Conservation (phyloP, 1,140 invertebrate genomes). For the Cecropterus lyciades region DNA sequence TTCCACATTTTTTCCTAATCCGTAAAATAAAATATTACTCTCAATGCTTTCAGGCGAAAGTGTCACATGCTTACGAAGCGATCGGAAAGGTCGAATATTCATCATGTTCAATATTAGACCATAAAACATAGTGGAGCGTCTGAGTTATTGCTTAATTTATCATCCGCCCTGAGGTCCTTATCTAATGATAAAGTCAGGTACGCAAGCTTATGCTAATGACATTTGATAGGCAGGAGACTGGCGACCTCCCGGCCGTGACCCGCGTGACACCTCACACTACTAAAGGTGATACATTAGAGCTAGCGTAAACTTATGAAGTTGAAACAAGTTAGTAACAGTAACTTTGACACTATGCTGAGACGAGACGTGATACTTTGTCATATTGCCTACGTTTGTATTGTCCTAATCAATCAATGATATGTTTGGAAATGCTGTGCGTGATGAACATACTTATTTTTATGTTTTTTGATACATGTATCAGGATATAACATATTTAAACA, state of each 20-base stretch:
- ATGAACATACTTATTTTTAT: too few species aligned
- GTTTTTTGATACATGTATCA: too few species aligned
- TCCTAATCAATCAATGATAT: too few species aligned
- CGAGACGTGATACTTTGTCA: background rate
- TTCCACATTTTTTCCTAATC: too few species aligned
- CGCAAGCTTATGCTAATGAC: slow-evolving; percentile 23
- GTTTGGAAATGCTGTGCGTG: too few species aligned
- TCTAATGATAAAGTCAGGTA: slow-evolving; percentile 27
- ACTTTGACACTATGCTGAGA: background rate
- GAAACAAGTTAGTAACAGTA: background rate
- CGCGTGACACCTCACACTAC: too few species aligned
- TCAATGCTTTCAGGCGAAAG: too few species aligned
- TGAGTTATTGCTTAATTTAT: slow-evolving; percentile 30
- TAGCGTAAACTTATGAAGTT: background rate
- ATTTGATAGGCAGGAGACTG: slow-evolving; percentile 8
- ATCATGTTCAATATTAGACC: background rate
- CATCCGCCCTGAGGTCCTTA: slow-evolving; percentile 13
- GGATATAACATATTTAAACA: too few species aligned
- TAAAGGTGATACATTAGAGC: slow-evolving; percentile 7
- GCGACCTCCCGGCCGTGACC: background rate
- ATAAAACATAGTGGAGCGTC: slow-evolving; percentile 1
- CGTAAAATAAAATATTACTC: too few species aligned
- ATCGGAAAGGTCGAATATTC: background rate
- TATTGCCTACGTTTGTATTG: background rate
- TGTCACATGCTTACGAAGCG: background rate